Base-by-base conservation (phyloP, 1,140 invertebrate species). In the Nautilus pompilius region DNA sequence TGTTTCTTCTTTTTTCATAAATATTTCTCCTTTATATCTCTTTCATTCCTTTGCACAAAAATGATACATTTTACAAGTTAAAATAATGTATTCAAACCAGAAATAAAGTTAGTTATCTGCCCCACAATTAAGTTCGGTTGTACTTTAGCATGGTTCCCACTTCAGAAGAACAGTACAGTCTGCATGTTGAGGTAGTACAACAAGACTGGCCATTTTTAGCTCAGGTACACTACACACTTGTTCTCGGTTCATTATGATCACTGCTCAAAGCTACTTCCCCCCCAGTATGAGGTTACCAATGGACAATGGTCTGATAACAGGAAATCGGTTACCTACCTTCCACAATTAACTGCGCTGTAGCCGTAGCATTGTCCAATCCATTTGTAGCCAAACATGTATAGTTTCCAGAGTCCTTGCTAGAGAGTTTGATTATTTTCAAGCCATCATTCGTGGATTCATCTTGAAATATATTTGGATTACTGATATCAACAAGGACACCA, bases 351-450 rank as follows among this genome's bases (percentile, higher is more conserved):
- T 45, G 46, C 20, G 72, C 74, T 6, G 51, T 51, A 1, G 61
- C 66, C 15, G 57, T 61, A 60, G 66, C 74, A 22, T 54, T 63
- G 48, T 76, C 74, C 5, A 76, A 58, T 13, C 63, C 61, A 67
- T 73, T 74, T 51, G 60, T 60, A 10, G 74, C 74, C n/a, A 73
- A 41, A 67, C 74, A 76, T 0, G 71, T 76, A 54, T 76, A 76
- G n/a, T 60, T 66, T 3, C 65, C 74, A 13, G 70, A 73, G 57
- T 74, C 72, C 53, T 70, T 65, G 24, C 41, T 67, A 2, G 69
- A 60, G 20, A 46, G 24, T 0, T 57, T 65, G 26, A 73, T 71
- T 6, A 33, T 64, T 15, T 74, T 57, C 8, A 32, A 49, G n/a
- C 60, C 63, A 13, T 36, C 59, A 33, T 57, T 57, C 6, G 22